Percentiles rank a stretch among this genome's conserved stretches.
Conservation (phyloP, 2,113 vertebrate genomes). For the Strix aluco region DNA sequence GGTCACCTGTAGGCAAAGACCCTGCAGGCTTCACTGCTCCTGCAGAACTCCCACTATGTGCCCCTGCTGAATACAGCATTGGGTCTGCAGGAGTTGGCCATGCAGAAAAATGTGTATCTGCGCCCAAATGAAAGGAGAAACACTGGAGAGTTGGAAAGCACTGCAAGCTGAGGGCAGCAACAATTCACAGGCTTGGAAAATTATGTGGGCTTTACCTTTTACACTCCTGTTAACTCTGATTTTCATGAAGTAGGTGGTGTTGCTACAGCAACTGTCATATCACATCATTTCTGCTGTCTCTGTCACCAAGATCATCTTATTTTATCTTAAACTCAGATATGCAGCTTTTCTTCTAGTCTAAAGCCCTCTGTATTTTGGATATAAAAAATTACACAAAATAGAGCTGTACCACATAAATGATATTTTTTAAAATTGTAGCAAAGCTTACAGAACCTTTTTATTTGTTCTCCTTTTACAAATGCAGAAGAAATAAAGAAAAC, state of each 20-base stretch:
- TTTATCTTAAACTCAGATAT: conserved; percentile 57
- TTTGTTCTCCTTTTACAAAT: background rate
- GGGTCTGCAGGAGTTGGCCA: background rate
- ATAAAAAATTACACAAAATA: conserved; percentile 28
- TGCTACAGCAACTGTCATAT: conserved; percentile 80
- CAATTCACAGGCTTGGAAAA: conserved; percentile 49
- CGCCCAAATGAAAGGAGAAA: background rate
- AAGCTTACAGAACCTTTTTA: background rate
- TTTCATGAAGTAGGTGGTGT: conserved; percentile 76
- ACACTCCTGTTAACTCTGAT: conserved; percentile 69
- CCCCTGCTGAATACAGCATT: background rate
- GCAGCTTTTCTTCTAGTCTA: conserved; percentile 36
- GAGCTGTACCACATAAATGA: background rate
- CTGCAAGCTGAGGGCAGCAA: conserved; percentile 51
- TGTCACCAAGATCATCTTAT: conserved; percentile 67
- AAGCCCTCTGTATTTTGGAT: conserved; percentile 11
- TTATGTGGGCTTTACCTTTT: conserved; percentile 62
- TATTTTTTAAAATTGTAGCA: background rate
- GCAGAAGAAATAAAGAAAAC: conserved; percentile 1
- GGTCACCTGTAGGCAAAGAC: background rate
- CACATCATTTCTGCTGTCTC: conserved; percentile 72
- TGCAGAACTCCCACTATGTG: background rate
- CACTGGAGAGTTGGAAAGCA: background rate
- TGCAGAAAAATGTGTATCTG: background rate
- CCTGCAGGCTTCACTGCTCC: background rate